phyloP scores from a whole-genome alignment of 2,888 invertebrate species.

The Megaustenia siamemsis region DNA sequence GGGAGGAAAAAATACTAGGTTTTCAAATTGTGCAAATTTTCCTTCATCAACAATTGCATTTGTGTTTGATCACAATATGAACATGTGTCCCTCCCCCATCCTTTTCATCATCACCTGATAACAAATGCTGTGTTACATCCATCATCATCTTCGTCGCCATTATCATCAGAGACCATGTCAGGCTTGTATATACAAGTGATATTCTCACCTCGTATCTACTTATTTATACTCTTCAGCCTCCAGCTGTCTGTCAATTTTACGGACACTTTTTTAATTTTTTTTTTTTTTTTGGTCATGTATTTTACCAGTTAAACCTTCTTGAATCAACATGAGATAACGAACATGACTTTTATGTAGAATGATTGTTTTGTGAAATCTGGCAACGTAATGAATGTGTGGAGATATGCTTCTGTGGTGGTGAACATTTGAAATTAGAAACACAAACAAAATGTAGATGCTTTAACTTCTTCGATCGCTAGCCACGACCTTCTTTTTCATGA shows the following conservation, averaged over 20 bases:
- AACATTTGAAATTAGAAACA: not conserved
- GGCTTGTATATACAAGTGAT: conserved; percentile 10
- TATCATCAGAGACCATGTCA: not conserved
- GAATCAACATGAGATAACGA: not conserved
- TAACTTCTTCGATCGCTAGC: too few relatives aligned
- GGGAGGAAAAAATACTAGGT: too few relatives aligned
- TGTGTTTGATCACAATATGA: not conserved
- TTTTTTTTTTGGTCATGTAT: too few relatives aligned
- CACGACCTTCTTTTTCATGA: too few relatives aligned
- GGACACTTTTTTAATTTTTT: too few relatives aligned
- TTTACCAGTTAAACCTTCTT: not conserved
- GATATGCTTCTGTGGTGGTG: not conserved
- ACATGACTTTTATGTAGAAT: not conserved
- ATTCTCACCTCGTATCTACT: not conserved
- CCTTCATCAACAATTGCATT: too few relatives aligned
- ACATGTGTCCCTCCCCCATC: too few relatives aligned
- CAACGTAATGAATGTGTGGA: not conserved
- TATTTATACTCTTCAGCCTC: not conserved
- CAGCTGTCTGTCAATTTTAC: not conserved
- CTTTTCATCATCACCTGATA: not conserved
- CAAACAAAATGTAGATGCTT: too few relatives aligned
- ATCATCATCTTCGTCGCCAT: too few relatives aligned
- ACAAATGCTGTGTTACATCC: not conserved
- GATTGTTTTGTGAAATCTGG: not conserved
- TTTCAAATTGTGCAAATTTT: too few relatives aligned